Base-by-base conservation (phyloP, 2,113 vertebrate species). In the Panthera leo region DNA sequence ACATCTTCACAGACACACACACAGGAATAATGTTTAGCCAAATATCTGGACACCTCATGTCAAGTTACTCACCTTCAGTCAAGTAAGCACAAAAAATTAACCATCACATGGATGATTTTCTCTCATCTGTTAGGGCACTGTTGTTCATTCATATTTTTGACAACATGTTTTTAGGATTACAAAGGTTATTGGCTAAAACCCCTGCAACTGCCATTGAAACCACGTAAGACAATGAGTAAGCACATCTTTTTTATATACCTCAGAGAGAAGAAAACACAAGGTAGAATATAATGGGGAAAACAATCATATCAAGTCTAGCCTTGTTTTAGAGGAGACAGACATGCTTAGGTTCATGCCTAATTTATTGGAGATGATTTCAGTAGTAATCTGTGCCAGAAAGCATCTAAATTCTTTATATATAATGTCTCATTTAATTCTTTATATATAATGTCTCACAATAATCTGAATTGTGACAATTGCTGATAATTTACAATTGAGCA, bases 401-500 rank as follows among this genome's bases (percentile, higher is more conserved):
- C 4, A 53, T 55, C 31, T 75, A 39, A 75, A 7, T 79, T 79
- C 9, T 71, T 91, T 68, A 82, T 1, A 8, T 65, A 36, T 11
- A 31, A n/a, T 23, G 51, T 55, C 68, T 76, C 12, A 61, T 18
- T 91, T 91, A 82, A 93, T 39, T 4, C 39, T 39, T 39, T 39
- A 39, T 39, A 39, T 39, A 39, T 9, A 45, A 45, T 45, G 45
- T 45, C 45, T 45, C 16, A 23, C 10, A 76, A 3, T 4, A 25
- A 34, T 36, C 31, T 95, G 42, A 65, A 70, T 53, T 85, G 36
- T 92, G 91, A 93, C 42, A 78, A 53, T 55, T 91, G 76, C 45
- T 85, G 55, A 71, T 85, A 61, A 68, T 89, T 96, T 95, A 34
- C 36, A 91, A 51, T 5, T n/a, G 68, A 94, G n/a, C 18, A 96